A percentile compares a stretch with the other conserved stretches of the same genome.
phyloP scores from a whole-genome alignment of 2,113 vertebrate species.

The Emydura subglobosa region DNA sequence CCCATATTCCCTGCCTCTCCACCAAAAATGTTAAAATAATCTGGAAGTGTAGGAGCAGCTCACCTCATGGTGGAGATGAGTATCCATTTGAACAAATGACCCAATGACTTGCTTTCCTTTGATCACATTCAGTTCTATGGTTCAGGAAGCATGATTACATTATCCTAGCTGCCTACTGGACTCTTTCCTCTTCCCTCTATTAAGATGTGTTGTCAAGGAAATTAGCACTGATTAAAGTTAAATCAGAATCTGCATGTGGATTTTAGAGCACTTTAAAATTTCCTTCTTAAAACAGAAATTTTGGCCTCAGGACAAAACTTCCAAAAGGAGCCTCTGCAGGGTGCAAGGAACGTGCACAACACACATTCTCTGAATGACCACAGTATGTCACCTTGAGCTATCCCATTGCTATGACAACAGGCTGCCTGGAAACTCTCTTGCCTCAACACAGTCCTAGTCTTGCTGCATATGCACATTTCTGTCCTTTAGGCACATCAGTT shows the following conservation, averaged over 20 bases:
- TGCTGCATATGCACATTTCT: rapidly evolving
- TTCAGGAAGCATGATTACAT: not conserved
- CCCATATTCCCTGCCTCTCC: not conserved
- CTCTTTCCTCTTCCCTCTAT: not conserved
- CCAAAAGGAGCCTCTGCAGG: not conserved
- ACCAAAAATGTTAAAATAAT: not conserved
- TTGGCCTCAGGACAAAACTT: too few relatives aligned
- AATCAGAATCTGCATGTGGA: not conserved
- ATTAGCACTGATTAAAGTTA: not conserved
- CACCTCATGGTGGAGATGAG: not conserved
- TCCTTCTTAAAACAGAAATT: not conserved
- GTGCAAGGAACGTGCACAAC: not conserved
- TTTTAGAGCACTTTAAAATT: not conserved
- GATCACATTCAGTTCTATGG: not conserved
- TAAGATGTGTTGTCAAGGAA: not conserved
- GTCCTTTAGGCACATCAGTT: not conserved
- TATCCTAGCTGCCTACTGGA: not conserved
- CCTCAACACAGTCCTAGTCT: not conserved
- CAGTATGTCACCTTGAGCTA: not conserved
- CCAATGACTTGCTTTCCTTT: not conserved
- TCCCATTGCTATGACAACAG: too few relatives aligned
- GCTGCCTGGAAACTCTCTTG: not conserved
- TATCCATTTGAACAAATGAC: not conserved
- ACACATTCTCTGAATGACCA: not conserved
- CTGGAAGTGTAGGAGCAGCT: not conserved